phyloP scores from a whole-genome alignment of 1,140 invertebrate genomes.

The Pseudachorutes palmiensis region DNA sequence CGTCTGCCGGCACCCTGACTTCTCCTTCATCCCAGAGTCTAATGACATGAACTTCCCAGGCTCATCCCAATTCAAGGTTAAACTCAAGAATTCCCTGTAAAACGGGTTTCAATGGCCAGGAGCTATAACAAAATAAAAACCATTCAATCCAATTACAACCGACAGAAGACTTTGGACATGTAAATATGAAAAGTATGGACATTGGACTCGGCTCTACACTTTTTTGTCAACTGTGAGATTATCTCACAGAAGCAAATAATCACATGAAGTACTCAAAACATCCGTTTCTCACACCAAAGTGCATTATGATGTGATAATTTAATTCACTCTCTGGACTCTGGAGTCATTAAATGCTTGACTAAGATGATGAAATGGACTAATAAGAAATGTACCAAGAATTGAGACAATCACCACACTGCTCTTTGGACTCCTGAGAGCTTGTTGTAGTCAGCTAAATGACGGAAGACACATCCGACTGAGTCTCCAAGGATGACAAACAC shows the following conservation, averaged over 20 bases:
- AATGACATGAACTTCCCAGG: neutral
- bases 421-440: constrained; percentile 75
- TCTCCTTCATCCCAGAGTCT: neutral
- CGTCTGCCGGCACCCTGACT: too few relatives aligned
- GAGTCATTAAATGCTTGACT: neutral
- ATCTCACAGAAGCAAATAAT: too few relatives aligned
- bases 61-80: constrained; percentile 7
- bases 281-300: too few relatives aligned
- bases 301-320: too few relatives aligned
- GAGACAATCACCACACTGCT: constrained; percentile 74
- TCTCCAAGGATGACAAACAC: constrained; percentile 64
- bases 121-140: too few relatives aligned
- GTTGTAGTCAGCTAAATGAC: constrained; percentile 83
- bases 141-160: neutral
- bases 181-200: neutral
- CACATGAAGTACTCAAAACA: too few relatives aligned
- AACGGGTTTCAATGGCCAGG: neutral
- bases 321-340: too few relatives aligned
- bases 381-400: neutral
- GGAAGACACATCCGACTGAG: constrained; percentile 79
- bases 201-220: too few relatives aligned
- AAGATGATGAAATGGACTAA: neutral
- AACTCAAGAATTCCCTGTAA: neutral
- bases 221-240: too few relatives aligned
- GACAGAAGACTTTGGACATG: neutral